Conservation (phyloP, 2,797 vertebrate species). For the Cossypha polioptera region DNA sequence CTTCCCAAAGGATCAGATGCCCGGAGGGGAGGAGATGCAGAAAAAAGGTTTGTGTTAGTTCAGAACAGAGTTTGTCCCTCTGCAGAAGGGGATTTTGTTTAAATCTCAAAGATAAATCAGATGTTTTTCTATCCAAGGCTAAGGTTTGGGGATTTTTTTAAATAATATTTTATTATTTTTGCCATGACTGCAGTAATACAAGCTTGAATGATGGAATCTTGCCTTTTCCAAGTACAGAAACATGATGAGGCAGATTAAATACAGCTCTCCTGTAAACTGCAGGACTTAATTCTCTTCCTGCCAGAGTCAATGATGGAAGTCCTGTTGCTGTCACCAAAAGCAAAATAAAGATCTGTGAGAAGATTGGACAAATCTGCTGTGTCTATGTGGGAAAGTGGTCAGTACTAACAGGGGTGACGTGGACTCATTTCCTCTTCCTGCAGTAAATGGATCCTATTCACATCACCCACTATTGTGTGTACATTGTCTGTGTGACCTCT, state of each 20-base stretch:
- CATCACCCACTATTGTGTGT: background rate
- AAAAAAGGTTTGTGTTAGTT: background rate
- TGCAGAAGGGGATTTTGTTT: background rate
- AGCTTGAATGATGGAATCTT: background rate
- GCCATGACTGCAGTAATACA: background rate
- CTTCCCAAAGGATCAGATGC: background rate
- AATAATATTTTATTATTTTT: background rate
- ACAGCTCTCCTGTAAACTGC: background rate
- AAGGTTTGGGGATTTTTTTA: background rate
- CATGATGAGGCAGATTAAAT: background rate
- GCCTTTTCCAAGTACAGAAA: background rate
- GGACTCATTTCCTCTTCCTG: constrained; percentile 49
- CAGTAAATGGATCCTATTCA: background rate
- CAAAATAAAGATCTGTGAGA: constrained; percentile 39
- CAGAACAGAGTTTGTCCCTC: background rate
- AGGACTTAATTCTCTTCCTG: constrained; percentile 24
- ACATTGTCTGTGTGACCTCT: background rate
- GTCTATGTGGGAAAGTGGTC: background rate
- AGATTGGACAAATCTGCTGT: constrained; percentile 9
- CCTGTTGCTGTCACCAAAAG: constrained; percentile 8
- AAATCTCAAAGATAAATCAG: background rate
- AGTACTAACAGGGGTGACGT: background rate
- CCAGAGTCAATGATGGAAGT: background rate
- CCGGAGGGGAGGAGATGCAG: background rate
- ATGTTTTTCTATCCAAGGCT: background rate